Percentiles rank a stretch among this genome's conserved stretches.
phyloP scores from a whole-genome alignment of 2,113 vertebrate species.

The Eonycteris spelaea region DNA sequence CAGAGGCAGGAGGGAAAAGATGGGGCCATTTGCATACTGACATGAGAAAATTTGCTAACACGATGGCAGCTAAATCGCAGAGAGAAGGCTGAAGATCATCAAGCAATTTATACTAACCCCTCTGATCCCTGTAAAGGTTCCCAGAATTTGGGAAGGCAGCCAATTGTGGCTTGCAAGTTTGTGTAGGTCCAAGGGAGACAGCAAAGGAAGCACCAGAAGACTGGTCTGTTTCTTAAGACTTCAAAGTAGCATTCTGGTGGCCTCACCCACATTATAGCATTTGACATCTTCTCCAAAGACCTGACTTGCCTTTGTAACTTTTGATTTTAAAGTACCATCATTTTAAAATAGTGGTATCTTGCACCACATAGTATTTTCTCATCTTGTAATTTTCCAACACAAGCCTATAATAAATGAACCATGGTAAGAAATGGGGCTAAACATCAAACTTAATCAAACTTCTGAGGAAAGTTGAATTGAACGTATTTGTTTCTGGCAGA shows the following conservation, averaged over 20 bases:
- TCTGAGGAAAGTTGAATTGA: background rate
- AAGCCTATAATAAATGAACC: background rate
- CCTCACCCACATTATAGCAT: background rate
- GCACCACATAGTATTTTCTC: background rate
- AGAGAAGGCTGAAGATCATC: background rate
- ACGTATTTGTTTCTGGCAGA: background rate
- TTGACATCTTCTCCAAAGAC: background rate
- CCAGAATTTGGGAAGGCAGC: background rate
- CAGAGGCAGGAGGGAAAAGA: background rate
- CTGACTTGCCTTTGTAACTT: background rate
- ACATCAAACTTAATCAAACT: slow-evolving; percentile 18
- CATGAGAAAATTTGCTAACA: background rate
- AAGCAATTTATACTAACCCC: background rate
- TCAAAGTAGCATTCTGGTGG: background rate
- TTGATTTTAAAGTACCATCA: background rate
- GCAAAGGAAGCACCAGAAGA: background rate
- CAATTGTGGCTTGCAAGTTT: background rate
- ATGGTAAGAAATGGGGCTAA: background rate
- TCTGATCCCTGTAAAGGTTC: background rate
- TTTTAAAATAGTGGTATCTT: background rate
- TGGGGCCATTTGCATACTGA: slow-evolving; percentile 22
- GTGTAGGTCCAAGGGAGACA: background rate
- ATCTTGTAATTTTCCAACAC: slow-evolving; percentile 5
- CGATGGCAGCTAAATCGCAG: background rate
- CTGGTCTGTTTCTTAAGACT: background rate